Evolutionary conservation across 2,113 vertebrate genomes (phyloP).

Genomic region (Naja naja): DNA sequence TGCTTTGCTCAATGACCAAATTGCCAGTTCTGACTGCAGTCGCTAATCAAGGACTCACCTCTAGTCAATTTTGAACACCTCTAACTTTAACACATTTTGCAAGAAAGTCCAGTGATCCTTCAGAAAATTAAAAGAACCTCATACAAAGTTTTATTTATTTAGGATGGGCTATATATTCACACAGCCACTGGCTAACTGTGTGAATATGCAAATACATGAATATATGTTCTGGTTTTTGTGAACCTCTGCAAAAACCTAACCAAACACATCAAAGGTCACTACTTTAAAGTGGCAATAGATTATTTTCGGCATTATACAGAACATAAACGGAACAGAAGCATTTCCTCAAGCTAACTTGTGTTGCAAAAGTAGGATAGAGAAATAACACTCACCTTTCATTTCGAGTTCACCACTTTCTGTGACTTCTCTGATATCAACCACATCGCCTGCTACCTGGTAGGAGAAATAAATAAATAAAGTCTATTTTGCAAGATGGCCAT

Average conservation of each 20-base stretch:
- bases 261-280: not conserved
- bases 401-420: constrained; percentile 67
- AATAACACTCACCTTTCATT: constrained; percentile 76
- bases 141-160: not conserved
- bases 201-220: not conserved
- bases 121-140: constrained; percentile 7
- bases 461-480: constrained; percentile 36
- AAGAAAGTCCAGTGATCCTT: not conserved
- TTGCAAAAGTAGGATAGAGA: not conserved
- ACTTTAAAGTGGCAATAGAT: not conserved
- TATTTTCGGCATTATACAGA: not conserved
- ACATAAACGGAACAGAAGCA: not conserved
- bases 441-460: constrained; percentile 79
- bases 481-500: not conserved
- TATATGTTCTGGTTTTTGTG: not conserved
- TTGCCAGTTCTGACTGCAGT: not conserved
- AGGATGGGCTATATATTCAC: not conserved
- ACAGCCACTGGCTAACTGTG: not conserved
- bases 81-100: not conserved
- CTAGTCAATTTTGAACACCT: not conserved
- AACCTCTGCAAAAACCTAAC: not conserved
- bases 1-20: not conserved
- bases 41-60: not conserved
- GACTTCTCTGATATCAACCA: constrained; percentile 91
- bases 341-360: not conserved